A percentile compares a stretch with the other conserved stretches of the same genome.
Evolutionary conservation across 2,888 invertebrate species (phyloP).

Genomic region (Leptodirus hochenwartii): DNA sequence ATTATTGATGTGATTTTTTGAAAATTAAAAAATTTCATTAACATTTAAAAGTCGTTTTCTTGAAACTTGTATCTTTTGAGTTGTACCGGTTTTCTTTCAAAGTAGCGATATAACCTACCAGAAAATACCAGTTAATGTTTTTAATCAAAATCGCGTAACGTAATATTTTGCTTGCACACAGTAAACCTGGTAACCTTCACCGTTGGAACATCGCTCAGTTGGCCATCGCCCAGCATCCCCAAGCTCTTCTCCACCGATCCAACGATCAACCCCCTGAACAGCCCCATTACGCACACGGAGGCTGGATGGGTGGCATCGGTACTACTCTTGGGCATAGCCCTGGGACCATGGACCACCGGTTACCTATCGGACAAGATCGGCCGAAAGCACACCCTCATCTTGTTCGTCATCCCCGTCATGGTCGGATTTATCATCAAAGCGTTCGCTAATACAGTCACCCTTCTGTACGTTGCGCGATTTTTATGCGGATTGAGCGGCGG

Average conservation of each 20-base stretch:
- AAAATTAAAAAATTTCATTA: too few relatives aligned
- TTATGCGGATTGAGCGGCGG: too few relatives aligned
- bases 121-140: too few relatives aligned
- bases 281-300: constrained; percentile 32
- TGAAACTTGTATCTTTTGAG: too few relatives aligned
- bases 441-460: constrained; percentile 9
- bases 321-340: constrained; percentile 35
- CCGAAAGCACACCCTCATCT: constrained; percentile 39
- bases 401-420: constrained; percentile 43
- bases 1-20: too few relatives aligned
- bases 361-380: constrained; percentile 42
- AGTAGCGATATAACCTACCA: too few relatives aligned
- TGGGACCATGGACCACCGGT: constrained; percentile 49
- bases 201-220: constrained; percentile 26
- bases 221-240: constrained; percentile 22
- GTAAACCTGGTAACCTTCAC: constrained; percentile 27
- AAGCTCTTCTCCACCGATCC: constrained; percentile 17
- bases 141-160: neutral
- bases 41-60: too few relatives aligned
- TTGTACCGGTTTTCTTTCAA: too few relatives aligned
- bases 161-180: too few relatives aligned
- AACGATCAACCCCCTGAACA: constrained; percentile 27
- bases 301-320: constrained; percentile 57
- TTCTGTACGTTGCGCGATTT: constrained; percentile 12
- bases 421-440: constrained; percentile 23